A percentile compares a stretch with the other conserved stretches of the same genome.
These are phyloP conservation scores for Emmelina monodactyla DNA, from an alignment of 2,888 invertebrate species.

Conservation along the genomic window DNA sequence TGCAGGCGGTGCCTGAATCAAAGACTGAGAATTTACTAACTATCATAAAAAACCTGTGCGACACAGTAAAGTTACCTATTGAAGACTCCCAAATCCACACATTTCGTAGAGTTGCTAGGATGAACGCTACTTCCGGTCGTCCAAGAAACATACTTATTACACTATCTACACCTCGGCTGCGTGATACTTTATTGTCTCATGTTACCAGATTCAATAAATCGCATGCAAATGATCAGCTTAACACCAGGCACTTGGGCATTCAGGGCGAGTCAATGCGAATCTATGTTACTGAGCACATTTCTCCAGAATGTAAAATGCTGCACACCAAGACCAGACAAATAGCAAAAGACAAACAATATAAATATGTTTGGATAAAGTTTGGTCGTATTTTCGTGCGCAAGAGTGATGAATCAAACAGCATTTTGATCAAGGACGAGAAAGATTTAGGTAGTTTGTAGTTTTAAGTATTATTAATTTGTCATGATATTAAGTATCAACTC, in stretches of 20 bases:
- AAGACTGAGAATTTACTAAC: background rate
- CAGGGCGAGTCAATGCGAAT: background rate
- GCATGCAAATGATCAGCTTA: background rate
- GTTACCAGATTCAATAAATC: background rate
- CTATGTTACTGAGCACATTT: background rate
- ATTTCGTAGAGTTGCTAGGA: constrained; percentile 10
- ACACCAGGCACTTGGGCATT: background rate
- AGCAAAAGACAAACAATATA: background rate
- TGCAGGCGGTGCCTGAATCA: background rate
- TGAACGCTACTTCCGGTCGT: constrained; percentile 1
- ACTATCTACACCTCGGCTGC: background rate
- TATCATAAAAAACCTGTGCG: constrained; percentile 6
- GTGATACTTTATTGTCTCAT: background rate
- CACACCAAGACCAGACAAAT: background rate
- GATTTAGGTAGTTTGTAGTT: background rate
- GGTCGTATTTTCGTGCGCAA: background rate
- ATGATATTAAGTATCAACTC: background rate
- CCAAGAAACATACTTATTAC: background rate
- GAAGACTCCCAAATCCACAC: constrained; percentile 1
- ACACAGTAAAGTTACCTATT: constrained; percentile 1
- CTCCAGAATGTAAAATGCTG: background rate
- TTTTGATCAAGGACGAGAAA: background rate
- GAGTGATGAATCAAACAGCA: background rate
- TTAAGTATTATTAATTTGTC: background rate
- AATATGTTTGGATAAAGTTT: background rate